Percentiles rank a stretch among this genome's conserved stretches.
phyloP scores from a whole-genome alignment of 2,797 vertebrate species.

The Enteromius viviparus region DNA sequence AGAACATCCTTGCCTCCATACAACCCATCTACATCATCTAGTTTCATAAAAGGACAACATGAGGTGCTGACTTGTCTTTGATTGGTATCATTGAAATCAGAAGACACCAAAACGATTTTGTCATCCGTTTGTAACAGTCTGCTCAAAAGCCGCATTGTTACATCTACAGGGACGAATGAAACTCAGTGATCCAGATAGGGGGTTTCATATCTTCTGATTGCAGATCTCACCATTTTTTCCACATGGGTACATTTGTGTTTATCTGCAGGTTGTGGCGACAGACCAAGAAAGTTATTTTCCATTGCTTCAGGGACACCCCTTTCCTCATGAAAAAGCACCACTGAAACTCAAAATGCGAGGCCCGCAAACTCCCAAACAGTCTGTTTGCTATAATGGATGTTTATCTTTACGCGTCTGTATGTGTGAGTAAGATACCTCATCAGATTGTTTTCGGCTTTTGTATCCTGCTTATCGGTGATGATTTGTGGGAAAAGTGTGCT shows the following conservation, averaged over 20 bases:
- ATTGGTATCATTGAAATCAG: background rate
- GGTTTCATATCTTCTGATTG: conserved; percentile 8
- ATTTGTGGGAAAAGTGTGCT: background rate
- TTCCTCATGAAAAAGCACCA: background rate
- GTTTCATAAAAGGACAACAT: background rate
- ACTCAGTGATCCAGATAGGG: background rate
- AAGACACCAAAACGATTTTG: background rate
- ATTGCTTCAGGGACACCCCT: conserved; percentile 3
- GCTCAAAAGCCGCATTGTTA: conserved; percentile 20
- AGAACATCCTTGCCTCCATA: background rate
- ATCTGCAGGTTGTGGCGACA: background rate
- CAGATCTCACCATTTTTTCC: conserved; percentile 15
- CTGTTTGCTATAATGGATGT: conserved; percentile 2
- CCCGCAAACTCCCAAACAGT: background rate
- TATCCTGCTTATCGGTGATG: conserved; percentile 27
- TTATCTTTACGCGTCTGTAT: background rate
- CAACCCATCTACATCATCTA: background rate
- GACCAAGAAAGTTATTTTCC: background rate
- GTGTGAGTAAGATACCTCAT: background rate
- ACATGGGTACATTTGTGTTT: conserved; percentile 7
- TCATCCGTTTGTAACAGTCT: background rate
- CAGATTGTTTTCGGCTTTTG: conserved; percentile 26
- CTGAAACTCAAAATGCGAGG: too few relatives aligned
- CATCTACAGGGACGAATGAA: conserved; percentile 2
- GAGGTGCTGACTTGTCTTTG: background rate